Evolutionary conservation across 2,888 invertebrate genomes (phyloP).

Genomic region (Ernsta delagoae): DNA sequence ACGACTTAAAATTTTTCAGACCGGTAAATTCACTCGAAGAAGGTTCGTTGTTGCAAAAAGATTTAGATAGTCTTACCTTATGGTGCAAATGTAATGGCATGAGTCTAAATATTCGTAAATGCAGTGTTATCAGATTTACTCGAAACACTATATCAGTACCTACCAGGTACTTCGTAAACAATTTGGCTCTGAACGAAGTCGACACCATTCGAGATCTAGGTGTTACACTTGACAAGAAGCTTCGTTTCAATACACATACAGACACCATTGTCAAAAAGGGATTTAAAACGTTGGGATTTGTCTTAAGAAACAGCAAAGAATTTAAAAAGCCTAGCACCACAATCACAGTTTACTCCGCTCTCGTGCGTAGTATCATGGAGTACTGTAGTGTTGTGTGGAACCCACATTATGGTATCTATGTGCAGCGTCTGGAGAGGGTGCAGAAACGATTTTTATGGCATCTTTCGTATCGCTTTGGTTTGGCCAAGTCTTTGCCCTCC

Average conservation of each 20-base stretch:
- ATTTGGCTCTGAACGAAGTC: neutral
- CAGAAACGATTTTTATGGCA: neutral
- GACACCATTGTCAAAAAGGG: neutral
- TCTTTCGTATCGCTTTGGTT: neutral
- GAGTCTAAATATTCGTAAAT: slow-evolving; percentile 2
- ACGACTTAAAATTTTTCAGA: slow-evolving; percentile 13
- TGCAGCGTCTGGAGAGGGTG: neutral
- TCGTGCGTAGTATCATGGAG: neutral
- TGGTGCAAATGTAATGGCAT: neutral
- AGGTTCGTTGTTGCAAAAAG: neutral
- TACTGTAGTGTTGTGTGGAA: slow-evolving; percentile 4
- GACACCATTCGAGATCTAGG: slow-evolving; percentile 1
- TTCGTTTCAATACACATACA: slow-evolving; percentile 1
- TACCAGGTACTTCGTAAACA: neutral
- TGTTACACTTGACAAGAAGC: slow-evolving; percentile 1
- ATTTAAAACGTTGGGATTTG: neutral
- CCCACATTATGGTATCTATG: neutral
- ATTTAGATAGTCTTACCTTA: neutral
- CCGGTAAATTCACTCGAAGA: neutral
- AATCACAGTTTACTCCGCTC: neutral
- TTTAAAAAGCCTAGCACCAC: slow-evolving; percentile 5
- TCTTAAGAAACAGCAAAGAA: neutral
- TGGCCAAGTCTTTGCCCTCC: neutral
- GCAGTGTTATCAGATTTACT: neutral
- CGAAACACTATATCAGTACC: neutral